Conservation (phyloP, 2,888 invertebrate species). For the Pegoplata infirma region DNA sequence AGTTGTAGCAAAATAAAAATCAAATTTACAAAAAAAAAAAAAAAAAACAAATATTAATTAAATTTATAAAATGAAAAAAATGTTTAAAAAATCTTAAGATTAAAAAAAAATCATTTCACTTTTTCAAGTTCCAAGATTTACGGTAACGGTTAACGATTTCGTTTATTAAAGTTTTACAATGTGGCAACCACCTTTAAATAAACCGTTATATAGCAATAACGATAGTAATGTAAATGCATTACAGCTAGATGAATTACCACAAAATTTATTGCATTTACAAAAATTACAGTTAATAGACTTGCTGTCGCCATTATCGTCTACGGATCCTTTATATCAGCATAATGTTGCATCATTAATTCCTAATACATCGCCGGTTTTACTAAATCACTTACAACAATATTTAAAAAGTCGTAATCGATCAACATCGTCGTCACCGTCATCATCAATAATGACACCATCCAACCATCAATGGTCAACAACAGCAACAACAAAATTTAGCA, state of each 20-base stretch:
- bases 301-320: background rate
- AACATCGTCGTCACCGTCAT: background rate
- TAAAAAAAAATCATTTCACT: background rate
- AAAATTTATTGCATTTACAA: conserved; percentile 41
- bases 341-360: background rate
- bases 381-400: conserved; percentile 47
- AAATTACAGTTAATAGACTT: conserved; percentile 43
- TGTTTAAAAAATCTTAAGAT: conserved; percentile 2
- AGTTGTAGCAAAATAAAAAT: background rate
- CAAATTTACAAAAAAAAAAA: conserved; percentile 1
- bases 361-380: conserved; percentile 22
- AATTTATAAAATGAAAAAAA: conserved; percentile 14
- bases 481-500: background rate
- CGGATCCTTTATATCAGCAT: background rate
- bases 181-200: conserved; percentile 40
- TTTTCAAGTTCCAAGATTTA: background rate
- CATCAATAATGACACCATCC: background rate
- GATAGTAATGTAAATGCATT: background rate
- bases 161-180: conserved; percentile 6
- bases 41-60: conserved; percentile 23
- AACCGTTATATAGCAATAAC: conserved; percentile 14
- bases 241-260: conserved; percentile 25
- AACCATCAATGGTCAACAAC: background rate
- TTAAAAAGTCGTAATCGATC: background rate
- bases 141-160: background rate